Conservation (phyloP, 1,140 invertebrate genomes). For the Idris sp. region DNA sequence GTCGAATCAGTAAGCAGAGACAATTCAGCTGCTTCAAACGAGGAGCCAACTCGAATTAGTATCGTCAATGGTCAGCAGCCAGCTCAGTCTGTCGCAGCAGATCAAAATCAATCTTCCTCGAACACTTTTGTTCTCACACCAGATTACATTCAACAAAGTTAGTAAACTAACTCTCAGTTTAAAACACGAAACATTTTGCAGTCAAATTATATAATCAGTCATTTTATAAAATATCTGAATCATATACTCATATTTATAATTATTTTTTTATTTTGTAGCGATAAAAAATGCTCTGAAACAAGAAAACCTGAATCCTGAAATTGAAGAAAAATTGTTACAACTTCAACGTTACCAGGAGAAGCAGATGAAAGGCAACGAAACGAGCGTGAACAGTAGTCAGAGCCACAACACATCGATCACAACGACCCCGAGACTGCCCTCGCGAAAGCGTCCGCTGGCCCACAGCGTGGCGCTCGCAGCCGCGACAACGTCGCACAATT, state of each 20-base stretch:
- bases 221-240: too few relatives aligned
- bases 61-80: constrained; percentile 77
- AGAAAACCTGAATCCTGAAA: constrained; percentile 93
- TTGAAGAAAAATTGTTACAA: constrained; percentile 93
- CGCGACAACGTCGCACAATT: constrained; percentile 65
- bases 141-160: constrained; percentile 93
- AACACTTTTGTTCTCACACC: constrained; percentile 91
- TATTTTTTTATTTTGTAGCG: constrained; percentile 78
- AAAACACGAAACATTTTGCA: too few relatives aligned
- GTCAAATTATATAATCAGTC: too few relatives aligned
- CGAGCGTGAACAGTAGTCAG: constrained; percentile 65
- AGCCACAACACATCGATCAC: constrained; percentile 65
- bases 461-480: constrained; percentile 49
- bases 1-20: constrained; percentile 63
- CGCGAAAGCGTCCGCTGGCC: constrained; percentile 70
- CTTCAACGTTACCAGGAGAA: constrained; percentile 92
- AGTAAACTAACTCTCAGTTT: too few relatives aligned
- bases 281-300: constrained; percentile 90
- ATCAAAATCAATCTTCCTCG: constrained; percentile 68
- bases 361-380: constrained; percentile 82
- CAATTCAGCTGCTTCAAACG: constrained; percentile 64
- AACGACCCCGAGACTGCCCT: constrained; percentile 67
- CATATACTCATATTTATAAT: too few relatives aligned
- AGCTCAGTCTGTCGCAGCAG: constrained; percentile 70
- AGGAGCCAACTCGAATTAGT: constrained; percentile 69